phyloP scores from a whole-genome alignment of 2,797 vertebrate genomes.

The Sylvilagus floridanus region DNA sequence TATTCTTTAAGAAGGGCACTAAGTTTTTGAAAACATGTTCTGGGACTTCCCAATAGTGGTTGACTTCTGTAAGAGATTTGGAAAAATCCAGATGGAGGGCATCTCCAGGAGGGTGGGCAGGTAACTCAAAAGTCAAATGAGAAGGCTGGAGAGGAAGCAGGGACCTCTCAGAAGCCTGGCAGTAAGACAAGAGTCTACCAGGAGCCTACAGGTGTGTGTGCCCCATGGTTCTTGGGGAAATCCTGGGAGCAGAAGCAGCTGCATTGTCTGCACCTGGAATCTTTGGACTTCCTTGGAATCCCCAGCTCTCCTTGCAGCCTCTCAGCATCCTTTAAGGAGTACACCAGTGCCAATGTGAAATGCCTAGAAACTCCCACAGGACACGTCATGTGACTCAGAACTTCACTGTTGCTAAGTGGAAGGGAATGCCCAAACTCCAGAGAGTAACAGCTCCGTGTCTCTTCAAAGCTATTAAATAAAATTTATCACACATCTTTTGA shows the following conservation, averaged over 20 bases:
- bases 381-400: neutral
- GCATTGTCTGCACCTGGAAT: neutral
- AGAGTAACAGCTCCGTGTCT: neutral
- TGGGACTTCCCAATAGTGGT: neutral
- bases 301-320: neutral
- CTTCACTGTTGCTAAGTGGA: neutral
- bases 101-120: neutral
- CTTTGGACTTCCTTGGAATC: neutral
- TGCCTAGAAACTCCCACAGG: neutral
- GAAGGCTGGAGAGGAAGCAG: neutral
- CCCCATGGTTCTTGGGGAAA: neutral
- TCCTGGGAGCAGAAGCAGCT: accelerated
- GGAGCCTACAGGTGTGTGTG: accelerated
- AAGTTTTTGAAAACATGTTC: neutral
- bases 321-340: neutral
- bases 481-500: neutral
- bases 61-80: neutral
- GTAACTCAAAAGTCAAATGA: neutral
- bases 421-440: neutral
- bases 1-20: neutral
- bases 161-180: neutral
- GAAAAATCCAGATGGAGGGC: neutral
- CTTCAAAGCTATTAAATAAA: neutral
- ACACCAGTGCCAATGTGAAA: neutral
- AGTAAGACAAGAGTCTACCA: no score